These are phyloP conservation scores for Falco columbarius DNA, from an alignment of 2,797 vertebrate species.

Conservation along the genomic window DNA sequence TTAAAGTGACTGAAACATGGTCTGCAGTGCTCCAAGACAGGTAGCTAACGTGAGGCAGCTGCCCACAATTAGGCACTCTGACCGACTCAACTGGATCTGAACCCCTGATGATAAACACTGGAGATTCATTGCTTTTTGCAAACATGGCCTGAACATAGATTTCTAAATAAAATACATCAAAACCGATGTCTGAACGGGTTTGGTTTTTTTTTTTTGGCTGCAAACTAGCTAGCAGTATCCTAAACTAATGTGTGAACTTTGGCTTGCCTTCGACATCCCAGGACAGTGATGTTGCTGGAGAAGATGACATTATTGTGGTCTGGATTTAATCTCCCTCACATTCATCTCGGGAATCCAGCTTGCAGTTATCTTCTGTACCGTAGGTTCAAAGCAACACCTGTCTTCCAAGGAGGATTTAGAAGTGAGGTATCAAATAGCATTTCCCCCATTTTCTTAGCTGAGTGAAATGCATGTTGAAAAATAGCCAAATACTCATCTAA, in stretches of 20 bases:
- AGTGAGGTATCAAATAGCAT: slow-evolving; percentile 49
- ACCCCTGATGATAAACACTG: not conserved
- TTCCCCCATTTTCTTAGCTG: not conserved
- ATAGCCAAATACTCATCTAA: slow-evolving; percentile 14
- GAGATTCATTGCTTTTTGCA: not conserved
- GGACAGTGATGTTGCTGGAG: slow-evolving; percentile 9
- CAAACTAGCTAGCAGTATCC: slow-evolving; percentile 1
- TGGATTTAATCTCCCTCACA: slow-evolving; percentile 55
- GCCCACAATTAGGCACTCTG: not conserved
- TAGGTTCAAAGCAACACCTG: slow-evolving; percentile 65
- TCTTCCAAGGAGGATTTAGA: slow-evolving; percentile 40
- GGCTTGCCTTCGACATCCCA: slow-evolving; percentile 35
- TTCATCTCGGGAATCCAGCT: slow-evolving; percentile 37
- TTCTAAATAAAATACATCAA: slow-evolving; percentile 11
- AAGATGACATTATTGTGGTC: slow-evolving; percentile 41
- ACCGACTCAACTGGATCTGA: not conserved
- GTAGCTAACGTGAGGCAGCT: not conserved
- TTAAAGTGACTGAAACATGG: not conserved
- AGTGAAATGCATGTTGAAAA: slow-evolving; percentile 42
- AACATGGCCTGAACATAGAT: not conserved
- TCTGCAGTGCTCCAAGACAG: not conserved
- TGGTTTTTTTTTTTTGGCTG: not conserved
- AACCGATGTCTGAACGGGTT: not conserved
- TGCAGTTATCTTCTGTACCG: slow-evolving; percentile 33
- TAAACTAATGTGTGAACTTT: slow-evolving; percentile 51